Base-by-base conservation (phyloP, 23 tunicate genomes). In the Ciona savignyi region DNA sequence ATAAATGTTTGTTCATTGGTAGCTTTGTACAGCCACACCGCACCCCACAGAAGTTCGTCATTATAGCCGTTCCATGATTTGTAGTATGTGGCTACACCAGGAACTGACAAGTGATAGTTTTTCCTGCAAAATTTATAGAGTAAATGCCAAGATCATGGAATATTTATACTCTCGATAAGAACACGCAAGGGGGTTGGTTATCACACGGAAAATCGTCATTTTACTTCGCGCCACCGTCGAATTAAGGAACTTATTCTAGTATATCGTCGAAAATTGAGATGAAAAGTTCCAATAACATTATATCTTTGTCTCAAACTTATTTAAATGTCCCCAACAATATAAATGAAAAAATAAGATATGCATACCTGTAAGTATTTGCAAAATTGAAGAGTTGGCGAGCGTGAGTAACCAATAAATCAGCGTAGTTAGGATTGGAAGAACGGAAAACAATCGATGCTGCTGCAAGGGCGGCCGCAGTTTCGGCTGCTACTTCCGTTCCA, bases 401-500 rank as follows among this genome's bases (percentile, higher is more conserved):
- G 51, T 93, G 98, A 23, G 34, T 22, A 20, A 86, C 27, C 48
- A 78, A 33, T 1, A 32, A 27, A 20, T 74, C 77, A 20, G 89
- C 77, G 23, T 83, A 72, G 25, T 61, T 24, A 29, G 72, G 27
- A 32, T 25, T 66, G 3, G 63, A 51, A 2, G 42, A 22, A 61
- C 87, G 82, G 0, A 87, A 82, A 30, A 94, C 65, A 0, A 90
- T 78, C 27, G 95, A 79, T 3, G 99, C 99, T 2, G 99, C 86
- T 63, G 87, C 49, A 0, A 95, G 95, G 2, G 99, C 99, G 61
- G 20, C 20, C 4, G 95, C 86, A 2, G 89, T 84, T 75, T 94
- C 99, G 6, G 95, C 95, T 0, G 90, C 95, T 26, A 94, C 86
- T 64, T 94, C 99, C 0, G 86, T 71, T 0, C 99, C 99, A 30